Percentiles rank a stretch among this genome's conserved stretches.
phyloP scores from a whole-genome alignment of 2,113 vertebrate genomes.

The Scortum barcoo region DNA sequence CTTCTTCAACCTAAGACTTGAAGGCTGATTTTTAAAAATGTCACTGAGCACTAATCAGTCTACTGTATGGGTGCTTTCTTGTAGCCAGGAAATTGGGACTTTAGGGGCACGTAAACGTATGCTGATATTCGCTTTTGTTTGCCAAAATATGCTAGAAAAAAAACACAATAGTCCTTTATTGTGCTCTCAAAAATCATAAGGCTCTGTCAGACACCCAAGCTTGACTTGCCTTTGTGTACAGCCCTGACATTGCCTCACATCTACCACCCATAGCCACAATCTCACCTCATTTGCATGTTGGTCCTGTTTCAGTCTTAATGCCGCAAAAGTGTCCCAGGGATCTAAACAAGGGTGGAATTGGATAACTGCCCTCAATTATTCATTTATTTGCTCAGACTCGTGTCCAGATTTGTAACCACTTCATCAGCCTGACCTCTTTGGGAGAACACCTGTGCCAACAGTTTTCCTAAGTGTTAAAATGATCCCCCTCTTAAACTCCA shows the following conservation, averaged over 20 bases:
- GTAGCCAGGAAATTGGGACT: neutral
- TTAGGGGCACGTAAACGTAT: too few species aligned
- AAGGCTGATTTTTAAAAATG: too few species aligned
- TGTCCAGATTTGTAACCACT: constrained; percentile 65
- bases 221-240: constrained; percentile 22
- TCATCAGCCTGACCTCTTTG: constrained; percentile 56
- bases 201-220: neutral
- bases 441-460: constrained; percentile 51
- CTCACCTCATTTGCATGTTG: constrained; percentile 57
- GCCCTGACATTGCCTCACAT: constrained; percentile 33
- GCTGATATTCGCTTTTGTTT: neutral
- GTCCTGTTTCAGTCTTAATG: constrained; percentile 41
- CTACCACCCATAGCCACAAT: neutral
- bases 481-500: constrained; percentile 16
- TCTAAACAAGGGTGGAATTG: constrained; percentile 47
- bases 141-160: neutral
- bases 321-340: constrained; percentile 44
- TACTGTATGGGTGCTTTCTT: too few species aligned
- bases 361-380: constrained; percentile 69
- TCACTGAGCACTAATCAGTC: too few species aligned
- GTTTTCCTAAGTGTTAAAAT: constrained; percentile 45
- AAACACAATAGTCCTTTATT: neutral
- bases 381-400: constrained; percentile 60
- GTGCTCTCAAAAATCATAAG: constrained; percentile 18
- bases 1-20: neutral